These are phyloP conservation scores for Tetranychus piercei DNA, from an alignment of 2,888 invertebrate species.

Conservation along the genomic window DNA sequence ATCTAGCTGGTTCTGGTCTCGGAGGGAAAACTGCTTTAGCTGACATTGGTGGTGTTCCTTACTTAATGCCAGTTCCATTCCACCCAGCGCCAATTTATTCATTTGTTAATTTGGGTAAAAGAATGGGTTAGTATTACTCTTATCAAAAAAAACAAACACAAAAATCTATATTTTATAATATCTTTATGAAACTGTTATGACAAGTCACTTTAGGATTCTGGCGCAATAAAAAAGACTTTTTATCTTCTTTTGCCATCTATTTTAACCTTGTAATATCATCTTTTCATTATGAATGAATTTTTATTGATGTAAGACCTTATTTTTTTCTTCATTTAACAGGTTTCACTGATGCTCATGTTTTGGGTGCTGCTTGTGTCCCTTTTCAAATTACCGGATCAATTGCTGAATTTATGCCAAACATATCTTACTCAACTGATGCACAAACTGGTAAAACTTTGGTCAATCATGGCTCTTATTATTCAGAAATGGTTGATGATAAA, in stretches of 20 bases:
- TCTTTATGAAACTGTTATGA: too few species aligned
- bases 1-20: conserved; percentile 46
- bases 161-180: too few species aligned
- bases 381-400: conserved; percentile 59
- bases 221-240: too few species aligned
- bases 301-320: neutral
- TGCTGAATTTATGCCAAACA: conserved; percentile 61
- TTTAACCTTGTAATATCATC: too few species aligned
- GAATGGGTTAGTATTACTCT: conserved; percentile 25
- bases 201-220: too few species aligned
- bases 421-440: conserved; percentile 37
- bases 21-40: conserved; percentile 24
- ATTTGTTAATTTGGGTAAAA: conserved; percentile 27
- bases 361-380: conserved; percentile 86
- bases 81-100: conserved; percentile 16
- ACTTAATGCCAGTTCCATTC: conserved; percentile 45
- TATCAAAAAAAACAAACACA: too few species aligned
- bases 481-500: neutral
- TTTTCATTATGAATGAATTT: too few species aligned
- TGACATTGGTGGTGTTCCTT: conserved; percentile 69
- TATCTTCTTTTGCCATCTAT: too few species aligned
- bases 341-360: conserved; percentile 42
- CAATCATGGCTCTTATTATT: conserved; percentile 16
- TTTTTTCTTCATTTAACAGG: neutral
- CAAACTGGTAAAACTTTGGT: neutral